Evolutionary conservation across 2,113 vertebrate genomes (phyloP).

Genomic region (Myanophis thanlyinensis): DNA sequence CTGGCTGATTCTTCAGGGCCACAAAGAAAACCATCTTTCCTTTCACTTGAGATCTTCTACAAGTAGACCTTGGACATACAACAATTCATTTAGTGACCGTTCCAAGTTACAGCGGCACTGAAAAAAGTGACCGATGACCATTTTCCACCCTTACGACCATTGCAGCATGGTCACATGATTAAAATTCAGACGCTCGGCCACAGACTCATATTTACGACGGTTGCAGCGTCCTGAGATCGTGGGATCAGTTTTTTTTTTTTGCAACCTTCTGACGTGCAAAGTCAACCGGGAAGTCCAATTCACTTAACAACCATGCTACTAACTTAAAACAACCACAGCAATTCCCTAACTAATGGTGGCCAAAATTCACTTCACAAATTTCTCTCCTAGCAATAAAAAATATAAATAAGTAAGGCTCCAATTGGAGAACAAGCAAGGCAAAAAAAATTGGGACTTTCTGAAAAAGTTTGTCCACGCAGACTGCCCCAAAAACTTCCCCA

Average conservation of each 20-base stretch:
- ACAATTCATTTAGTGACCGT: neutral
- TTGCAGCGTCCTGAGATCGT: neutral
- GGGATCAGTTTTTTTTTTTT: neutral
- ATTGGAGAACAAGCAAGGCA: neutral
- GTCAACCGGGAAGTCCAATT: too few relatives aligned
- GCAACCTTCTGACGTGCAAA: neutral
- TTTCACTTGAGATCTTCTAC: neutral
- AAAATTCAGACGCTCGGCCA: neutral
- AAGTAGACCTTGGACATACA: accelerated
- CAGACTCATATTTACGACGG: neutral
- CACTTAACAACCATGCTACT: too few relatives aligned
- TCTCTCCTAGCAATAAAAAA: neutral
- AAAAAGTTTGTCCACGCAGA: too few relatives aligned
- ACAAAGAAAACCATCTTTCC: neutral
- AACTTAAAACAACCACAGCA: too few relatives aligned
- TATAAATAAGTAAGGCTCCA: too few relatives aligned
- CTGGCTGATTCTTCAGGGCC: neutral
- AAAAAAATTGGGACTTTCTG: neutral
- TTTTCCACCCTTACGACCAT: neutral
- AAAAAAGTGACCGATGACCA: neutral
- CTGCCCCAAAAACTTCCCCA: neutral
- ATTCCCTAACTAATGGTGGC: too few relatives aligned
- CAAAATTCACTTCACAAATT: neutral
- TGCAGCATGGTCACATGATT: neutral
- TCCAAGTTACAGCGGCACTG: neutral